Percentiles rank a stretch among this genome's conserved stretches.
phyloP scores from a whole-genome alignment of 2,888 invertebrate genomes.

The Apamea crenata region DNA sequence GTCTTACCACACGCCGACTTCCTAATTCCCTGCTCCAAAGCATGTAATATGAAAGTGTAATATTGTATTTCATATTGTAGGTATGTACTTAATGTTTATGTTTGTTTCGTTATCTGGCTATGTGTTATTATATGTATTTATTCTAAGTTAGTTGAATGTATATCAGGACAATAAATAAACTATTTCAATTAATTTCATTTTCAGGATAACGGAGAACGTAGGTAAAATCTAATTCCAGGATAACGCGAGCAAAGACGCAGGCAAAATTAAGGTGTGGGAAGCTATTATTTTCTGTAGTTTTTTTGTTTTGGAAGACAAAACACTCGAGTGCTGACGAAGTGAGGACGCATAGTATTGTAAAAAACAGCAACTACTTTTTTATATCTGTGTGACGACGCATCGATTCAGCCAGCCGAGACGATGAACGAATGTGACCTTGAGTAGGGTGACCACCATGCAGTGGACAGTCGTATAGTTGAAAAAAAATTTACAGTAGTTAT shows the following conservation, averaged over 20 bases:
- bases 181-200: background rate
- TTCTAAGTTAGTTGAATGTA: background rate
- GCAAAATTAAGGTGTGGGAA: background rate
- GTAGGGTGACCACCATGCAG: conserved; percentile 66
- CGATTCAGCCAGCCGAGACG: conserved; percentile 30
- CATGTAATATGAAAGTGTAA: background rate
- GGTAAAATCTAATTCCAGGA: too few species aligned
- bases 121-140: background rate
- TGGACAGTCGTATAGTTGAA: background rate
- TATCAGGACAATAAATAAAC: background rate
- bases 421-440: conserved; percentile 50
- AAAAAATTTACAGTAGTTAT: background rate
- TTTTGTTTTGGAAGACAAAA: conserved; percentile 16
- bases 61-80: background rate
- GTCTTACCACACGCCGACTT: background rate
- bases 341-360: background rate
- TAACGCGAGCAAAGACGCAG: background rate
- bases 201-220: background rate
- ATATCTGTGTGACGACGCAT: background rate
- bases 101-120: background rate
- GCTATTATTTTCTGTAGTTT: too few species aligned
- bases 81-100: background rate
- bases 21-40: background rate
- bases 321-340: conserved; percentile 28
- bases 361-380: too few species aligned